Conservation (phyloP, 2,888 invertebrate species). For the Aproaerema taeniolella region DNA sequence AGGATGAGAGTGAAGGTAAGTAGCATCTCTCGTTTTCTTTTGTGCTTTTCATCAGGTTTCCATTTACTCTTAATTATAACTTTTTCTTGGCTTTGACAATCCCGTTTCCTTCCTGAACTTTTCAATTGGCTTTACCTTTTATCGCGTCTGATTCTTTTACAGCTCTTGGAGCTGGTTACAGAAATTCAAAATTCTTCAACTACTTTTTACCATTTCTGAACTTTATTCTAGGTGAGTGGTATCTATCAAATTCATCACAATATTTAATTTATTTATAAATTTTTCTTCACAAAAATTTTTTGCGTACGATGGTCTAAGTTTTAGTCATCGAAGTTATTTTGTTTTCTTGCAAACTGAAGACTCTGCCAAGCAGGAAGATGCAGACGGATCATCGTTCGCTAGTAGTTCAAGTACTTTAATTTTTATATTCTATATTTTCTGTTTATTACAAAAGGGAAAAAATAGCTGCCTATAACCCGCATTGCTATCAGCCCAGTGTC, state of each 20-base stretch:
- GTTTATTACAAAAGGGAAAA: neutral
- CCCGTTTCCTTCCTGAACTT: neutral
- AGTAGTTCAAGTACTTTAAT: slow-evolving; percentile 47
- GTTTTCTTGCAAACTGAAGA: slow-evolving; percentile 45
- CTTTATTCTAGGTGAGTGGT: too few species aligned
- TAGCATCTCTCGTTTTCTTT: too few species aligned
- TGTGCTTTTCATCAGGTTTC: too few species aligned
- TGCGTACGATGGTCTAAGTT: slow-evolving; percentile 28
- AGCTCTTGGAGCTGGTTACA: too few species aligned
- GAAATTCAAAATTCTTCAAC: too few species aligned
- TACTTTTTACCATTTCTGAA: too few species aligned
- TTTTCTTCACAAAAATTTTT: too few species aligned
- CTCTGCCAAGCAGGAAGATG: slow-evolving; percentile 43
- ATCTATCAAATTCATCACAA: too few species aligned
- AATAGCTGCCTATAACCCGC: neutral
- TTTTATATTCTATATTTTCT: slow-evolving; percentile 7
- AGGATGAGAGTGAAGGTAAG: slow-evolving; percentile 74
- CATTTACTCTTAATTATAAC: neutral
- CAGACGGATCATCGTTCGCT: slow-evolving; percentile 45
- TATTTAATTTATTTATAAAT: too few species aligned
- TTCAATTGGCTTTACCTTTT: too few species aligned
- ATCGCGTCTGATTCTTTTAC: too few species aligned
- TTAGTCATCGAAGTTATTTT: too few species aligned
- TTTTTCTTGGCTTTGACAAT: neutral
- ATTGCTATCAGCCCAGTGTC: neutral